Evolutionary conservation across 2,113 vertebrate genomes (phyloP).

Genomic region (Prochilodus magdalenae): DNA sequence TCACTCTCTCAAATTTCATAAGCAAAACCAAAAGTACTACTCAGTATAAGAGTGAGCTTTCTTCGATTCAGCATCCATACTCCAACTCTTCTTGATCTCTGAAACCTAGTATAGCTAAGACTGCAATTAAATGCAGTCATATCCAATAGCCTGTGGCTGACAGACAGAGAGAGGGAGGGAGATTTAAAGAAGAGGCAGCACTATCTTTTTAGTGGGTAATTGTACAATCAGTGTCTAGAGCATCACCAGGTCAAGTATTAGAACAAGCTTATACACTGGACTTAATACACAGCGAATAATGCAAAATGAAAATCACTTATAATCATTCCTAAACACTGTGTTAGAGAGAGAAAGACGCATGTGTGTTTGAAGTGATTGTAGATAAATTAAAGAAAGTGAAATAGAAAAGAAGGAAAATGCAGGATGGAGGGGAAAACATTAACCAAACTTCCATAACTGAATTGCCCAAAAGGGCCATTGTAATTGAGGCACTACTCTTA

Average conservation of each 20-base stretch:
- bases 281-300: conserved; percentile 11
- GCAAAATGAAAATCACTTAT: conserved; percentile 4
- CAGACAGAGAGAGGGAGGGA: conserved; percentile 14
- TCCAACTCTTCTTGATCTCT: too few species aligned
- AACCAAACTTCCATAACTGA: not conserved
- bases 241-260: conserved; percentile 27
- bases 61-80: not conserved
- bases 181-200: not conserved
- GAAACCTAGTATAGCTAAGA: too few species aligned
- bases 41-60: not conserved
- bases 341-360: not conserved
- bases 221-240: conserved; percentile 22
- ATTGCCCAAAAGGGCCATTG: not conserved
- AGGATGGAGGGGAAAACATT: not conserved
- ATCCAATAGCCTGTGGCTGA: not conserved
- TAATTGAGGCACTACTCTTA: not conserved
- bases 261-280: conserved; percentile 15
- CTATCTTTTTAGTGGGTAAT: not conserved
- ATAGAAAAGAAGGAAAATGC: not conserved
- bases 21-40: not conserved
- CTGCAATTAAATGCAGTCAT: too few species aligned
- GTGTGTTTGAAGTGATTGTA: not conserved
- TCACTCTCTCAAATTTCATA: not conserved
- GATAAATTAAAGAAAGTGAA: not conserved
- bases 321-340: not conserved